Percentiles rank a stretch among this genome's conserved stretches.
These are phyloP conservation scores for Zapornia atra DNA, from an alignment of 2,113 vertebrate species.

Conservation along the genomic window DNA sequence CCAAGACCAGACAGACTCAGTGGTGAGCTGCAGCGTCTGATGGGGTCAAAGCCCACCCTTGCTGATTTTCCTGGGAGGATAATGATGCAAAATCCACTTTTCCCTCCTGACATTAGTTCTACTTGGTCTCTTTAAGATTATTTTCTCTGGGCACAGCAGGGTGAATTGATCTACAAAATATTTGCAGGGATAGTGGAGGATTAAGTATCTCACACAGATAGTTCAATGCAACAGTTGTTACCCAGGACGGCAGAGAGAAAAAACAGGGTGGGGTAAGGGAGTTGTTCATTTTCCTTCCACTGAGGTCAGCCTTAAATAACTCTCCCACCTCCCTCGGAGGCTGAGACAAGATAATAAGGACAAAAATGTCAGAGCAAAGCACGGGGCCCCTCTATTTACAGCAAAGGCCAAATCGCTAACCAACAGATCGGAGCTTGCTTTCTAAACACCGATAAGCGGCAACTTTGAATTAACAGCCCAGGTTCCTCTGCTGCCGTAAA, in stretches of 20 bases:
- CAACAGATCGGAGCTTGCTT: slow-evolving; percentile 43
- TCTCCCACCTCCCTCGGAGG: slow-evolving; percentile 40
- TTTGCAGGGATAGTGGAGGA: background rate
- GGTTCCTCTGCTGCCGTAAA: slow-evolving; percentile 32
- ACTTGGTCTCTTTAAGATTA: background rate
- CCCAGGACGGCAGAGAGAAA: background rate
- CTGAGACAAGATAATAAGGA: slow-evolving; percentile 63
- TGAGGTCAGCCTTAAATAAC: slow-evolving; percentile 67
- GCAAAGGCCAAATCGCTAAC: slow-evolving; percentile 65
- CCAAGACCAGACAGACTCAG: background rate
- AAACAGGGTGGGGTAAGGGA: slow-evolving; percentile 58
- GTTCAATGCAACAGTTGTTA: slow-evolving; percentile 32
- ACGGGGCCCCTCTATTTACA: slow-evolving; percentile 65
- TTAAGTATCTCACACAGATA: background rate
- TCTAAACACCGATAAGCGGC: slow-evolving; percentile 68
- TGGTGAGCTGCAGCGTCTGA: background rate
- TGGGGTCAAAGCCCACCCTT: background rate
- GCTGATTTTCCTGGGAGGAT: background rate
- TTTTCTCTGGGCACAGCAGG: slow-evolving; percentile 41
- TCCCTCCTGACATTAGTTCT: background rate
- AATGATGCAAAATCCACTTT: background rate
- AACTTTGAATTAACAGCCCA: slow-evolving; percentile 54
- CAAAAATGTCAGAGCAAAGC: slow-evolving; percentile 63
- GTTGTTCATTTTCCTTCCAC: slow-evolving; percentile 56
- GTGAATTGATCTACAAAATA: slow-evolving; percentile 61